Conservation (phyloP, 2,888 invertebrate genomes). For the Cinara cedri region DNA sequence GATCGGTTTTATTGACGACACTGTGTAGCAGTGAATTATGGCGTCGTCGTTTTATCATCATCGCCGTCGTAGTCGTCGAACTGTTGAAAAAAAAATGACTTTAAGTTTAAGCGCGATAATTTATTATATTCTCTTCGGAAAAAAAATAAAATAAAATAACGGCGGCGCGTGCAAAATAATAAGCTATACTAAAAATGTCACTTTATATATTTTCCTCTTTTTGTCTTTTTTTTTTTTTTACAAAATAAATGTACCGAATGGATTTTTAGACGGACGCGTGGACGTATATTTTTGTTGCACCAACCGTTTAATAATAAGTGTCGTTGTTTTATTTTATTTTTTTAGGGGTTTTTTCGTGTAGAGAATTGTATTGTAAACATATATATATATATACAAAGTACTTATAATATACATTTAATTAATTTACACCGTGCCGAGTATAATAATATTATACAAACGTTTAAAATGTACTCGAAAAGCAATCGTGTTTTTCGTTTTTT, state of each 20-base stretch:
- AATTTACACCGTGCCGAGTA: neutral
- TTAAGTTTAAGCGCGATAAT: slow-evolving; percentile 16
- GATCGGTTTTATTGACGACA: slow-evolving; percentile 21
- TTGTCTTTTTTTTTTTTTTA: neutral
- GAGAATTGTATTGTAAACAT: neutral
- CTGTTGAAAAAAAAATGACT: slow-evolving; percentile 19
- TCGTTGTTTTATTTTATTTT: neutral
- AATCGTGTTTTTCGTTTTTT: neutral
- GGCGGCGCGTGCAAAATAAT: slow-evolving; percentile 2
- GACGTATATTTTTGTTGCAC: no score
- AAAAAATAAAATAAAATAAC: neutral
- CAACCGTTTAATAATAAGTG: slow-evolving; percentile 5
- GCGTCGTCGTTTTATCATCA: slow-evolving; percentile 22
- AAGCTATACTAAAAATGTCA: slow-evolving; percentile 13
- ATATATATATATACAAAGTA: no score
- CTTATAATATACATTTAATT: no score
- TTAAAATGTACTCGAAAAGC: neutral
- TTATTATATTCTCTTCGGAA: slow-evolving; percentile 30
- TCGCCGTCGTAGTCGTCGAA: neutral
- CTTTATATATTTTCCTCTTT: neutral
- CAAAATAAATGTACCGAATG: slow-evolving; percentile 1
- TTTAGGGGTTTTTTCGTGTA: no score
- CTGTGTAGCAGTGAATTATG: no score
- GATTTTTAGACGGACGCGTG: neutral
- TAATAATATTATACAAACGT: no score